phyloP scores from a whole-genome alignment of 2,113 vertebrate species.

The Boleophthalmus pectinirostris region DNA sequence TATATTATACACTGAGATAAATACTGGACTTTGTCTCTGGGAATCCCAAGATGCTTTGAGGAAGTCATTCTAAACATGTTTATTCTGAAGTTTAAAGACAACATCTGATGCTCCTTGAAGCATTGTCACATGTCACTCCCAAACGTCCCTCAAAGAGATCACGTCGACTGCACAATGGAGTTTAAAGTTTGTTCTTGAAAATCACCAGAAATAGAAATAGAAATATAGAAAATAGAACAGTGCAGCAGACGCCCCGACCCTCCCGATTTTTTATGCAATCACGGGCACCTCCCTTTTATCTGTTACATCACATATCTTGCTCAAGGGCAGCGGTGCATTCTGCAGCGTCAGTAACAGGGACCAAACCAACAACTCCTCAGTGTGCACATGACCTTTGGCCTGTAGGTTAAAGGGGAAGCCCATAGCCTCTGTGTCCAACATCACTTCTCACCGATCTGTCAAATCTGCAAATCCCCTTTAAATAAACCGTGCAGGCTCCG shows the following conservation, averaged over 20 bases:
- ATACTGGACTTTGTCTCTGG: neutral
- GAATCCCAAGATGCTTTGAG: neutral
- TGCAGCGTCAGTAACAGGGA: too few species aligned
- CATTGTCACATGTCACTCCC: neutral
- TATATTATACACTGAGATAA: neutral
- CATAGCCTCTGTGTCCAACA: neutral
- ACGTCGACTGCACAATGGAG: neutral
- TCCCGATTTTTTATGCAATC: too few species aligned
- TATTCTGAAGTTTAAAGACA: neutral
- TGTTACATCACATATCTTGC: too few species aligned
- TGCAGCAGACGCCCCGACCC: constrained; percentile 55
- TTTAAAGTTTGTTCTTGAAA: neutral
- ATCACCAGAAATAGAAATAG: too few species aligned
- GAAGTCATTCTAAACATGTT: neutral
- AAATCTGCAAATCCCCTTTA: constrained; percentile 8
- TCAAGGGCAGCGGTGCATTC: too few species aligned
- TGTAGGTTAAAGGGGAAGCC: constrained; percentile 19
- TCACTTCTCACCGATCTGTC: constrained; percentile 20
- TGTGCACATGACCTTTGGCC: constrained; percentile 12
- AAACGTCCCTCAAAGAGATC: neutral
- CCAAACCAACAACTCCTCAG: too few species aligned
- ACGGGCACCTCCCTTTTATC: too few species aligned
- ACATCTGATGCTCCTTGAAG: neutral
- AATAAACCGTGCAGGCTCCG: constrained; percentile 49
- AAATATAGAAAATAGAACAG: constrained; percentile 46